Percentiles rank a stretch among this genome's conserved stretches.
Evolutionary conservation across 1,140 invertebrate species (phyloP).

Genomic region (Wiebesia pumilae): DNA sequence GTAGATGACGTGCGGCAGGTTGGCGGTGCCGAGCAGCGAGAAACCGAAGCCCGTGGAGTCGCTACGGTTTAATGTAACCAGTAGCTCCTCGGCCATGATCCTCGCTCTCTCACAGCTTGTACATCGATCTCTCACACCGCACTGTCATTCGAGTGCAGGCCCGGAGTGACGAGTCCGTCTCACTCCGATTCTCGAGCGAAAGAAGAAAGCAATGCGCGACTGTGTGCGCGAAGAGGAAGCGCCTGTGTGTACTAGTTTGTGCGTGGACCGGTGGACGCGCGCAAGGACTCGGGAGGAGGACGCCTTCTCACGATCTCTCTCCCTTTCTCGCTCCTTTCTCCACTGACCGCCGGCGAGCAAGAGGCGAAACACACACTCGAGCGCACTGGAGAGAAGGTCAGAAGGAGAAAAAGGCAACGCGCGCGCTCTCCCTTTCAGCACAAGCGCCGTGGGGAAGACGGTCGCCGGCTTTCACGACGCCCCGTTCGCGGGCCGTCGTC

Average conservation of each 20-base stretch:
- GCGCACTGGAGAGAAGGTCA: not conserved
- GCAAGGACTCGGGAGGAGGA: not conserved
- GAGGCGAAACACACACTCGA: not conserved
- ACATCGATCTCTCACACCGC: slow-evolving; percentile 19
- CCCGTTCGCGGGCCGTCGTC: not conserved
- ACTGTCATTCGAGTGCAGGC: not conserved
- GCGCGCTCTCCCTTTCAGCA: slow-evolving; percentile 20
- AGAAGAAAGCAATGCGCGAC: not conserved
- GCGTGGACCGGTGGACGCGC: not conserved
- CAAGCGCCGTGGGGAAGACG: slow-evolving; percentile 36
- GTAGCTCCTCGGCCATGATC: slow-evolving; percentile 90
- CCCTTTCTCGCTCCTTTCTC: not conserved
- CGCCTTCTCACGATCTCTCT: not conserved
- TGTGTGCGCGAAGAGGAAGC: not conserved
- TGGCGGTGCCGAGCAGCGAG: slow-evolving; percentile 89
- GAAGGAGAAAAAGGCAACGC: not conserved
- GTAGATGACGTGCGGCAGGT: slow-evolving; percentile 92
- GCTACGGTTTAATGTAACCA: slow-evolving; percentile 87
- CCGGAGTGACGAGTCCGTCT: not conserved
- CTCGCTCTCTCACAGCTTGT: slow-evolving; percentile 30
- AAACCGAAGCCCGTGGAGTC: slow-evolving; percentile 91
- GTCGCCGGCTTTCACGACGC: not conserved
- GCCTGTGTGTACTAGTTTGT: not conserved
- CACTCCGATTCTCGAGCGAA: no score
- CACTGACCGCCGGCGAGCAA: not conserved